These are phyloP conservation scores for Drosophila prolongata DNA, from an alignment of 2,888 invertebrate species.

Conservation along the genomic window DNA sequence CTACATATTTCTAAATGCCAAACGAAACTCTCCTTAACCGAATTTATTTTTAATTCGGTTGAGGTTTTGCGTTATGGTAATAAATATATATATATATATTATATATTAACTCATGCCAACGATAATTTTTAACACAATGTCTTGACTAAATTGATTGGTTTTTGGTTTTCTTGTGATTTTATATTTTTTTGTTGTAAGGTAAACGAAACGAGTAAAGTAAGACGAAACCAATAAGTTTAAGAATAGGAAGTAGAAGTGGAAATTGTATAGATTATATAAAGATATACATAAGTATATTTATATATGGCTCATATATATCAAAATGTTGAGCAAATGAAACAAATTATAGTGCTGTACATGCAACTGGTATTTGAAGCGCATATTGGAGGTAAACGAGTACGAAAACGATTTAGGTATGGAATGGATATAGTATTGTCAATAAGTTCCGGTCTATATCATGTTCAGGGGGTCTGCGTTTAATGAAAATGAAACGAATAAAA, in stretches of 20 bases:
- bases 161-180: slow-evolving; percentile 8
- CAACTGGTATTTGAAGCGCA: slow-evolving; percentile 59
- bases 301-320: slow-evolving; percentile 29
- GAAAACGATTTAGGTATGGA: slow-evolving; percentile 41
- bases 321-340: slow-evolving; percentile 45
- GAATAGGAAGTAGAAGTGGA: slow-evolving; percentile 44
- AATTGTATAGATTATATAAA: slow-evolving; percentile 37
- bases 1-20: slow-evolving; percentile 20
- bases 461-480: slow-evolving; percentile 10
- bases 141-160: slow-evolving; percentile 32
- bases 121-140: slow-evolving; percentile 25
- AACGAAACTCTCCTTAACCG: slow-evolving; percentile 3
- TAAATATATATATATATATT: slow-evolving; percentile 11
- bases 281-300: slow-evolving; percentile 19
- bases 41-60: not conserved
- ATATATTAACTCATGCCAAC: slow-evolving; percentile 32
- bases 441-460: slow-evolving; percentile 9
- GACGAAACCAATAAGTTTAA: slow-evolving; percentile 36
- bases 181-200: slow-evolving; percentile 13
- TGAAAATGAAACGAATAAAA: slow-evolving; percentile 20
- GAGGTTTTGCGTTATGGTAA: not conserved
- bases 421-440: slow-evolving; percentile 12
- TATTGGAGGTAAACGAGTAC: slow-evolving; percentile 48
- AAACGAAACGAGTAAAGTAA: slow-evolving; percentile 31
- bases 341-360: slow-evolving; percentile 68